A percentile compares a stretch with the other conserved stretches of the same genome.
Conservation (phyloP, 1,140 invertebrate genomes). For the Hypsibius dujardini region DNA sequence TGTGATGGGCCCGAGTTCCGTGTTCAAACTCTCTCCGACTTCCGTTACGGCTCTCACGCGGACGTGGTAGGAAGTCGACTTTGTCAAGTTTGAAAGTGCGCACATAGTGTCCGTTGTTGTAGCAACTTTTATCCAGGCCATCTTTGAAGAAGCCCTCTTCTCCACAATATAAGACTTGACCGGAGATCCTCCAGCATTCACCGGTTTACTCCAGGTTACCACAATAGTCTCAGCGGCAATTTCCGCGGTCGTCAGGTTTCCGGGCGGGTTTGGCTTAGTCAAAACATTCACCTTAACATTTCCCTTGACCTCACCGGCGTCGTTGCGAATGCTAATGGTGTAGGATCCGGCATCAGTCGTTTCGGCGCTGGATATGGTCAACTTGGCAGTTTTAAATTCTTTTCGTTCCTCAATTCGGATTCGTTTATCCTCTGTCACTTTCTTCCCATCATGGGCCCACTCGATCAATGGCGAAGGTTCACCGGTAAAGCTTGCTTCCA, state of each 20-base stretch:
- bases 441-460: conserved; percentile 64
- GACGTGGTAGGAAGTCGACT: conserved; percentile 55
- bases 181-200: conserved; percentile 60
- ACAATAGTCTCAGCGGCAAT: conserved; percentile 36
- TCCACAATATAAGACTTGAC: conserved; percentile 72
- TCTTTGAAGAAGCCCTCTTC: conserved; percentile 50
- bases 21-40: conserved; percentile 4
- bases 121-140: conserved; percentile 48
- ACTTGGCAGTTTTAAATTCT: conserved; percentile 39
- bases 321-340: conserved; percentile 59
- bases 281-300: neutral
- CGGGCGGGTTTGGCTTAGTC: neutral
- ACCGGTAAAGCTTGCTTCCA: conserved; percentile 5
- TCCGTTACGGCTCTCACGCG: conserved; percentile 66
- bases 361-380: conserved; percentile 58
- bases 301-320: conserved; percentile 25
- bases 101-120: conserved; percentile 23
- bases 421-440: conserved; percentile 35
- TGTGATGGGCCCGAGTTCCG: neutral
- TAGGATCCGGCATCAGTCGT: conserved; percentile 68
- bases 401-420: conserved; percentile 12
- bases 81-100: conserved; percentile 47
- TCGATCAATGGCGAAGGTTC: conserved; percentile 37
- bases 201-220: conserved; percentile 61
- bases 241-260: neutral